Percentiles rank a stretch among this genome's conserved stretches.
phyloP scores from a whole-genome alignment of 92 coral and sea anemone genomes.

The Porites rus region DNA sequence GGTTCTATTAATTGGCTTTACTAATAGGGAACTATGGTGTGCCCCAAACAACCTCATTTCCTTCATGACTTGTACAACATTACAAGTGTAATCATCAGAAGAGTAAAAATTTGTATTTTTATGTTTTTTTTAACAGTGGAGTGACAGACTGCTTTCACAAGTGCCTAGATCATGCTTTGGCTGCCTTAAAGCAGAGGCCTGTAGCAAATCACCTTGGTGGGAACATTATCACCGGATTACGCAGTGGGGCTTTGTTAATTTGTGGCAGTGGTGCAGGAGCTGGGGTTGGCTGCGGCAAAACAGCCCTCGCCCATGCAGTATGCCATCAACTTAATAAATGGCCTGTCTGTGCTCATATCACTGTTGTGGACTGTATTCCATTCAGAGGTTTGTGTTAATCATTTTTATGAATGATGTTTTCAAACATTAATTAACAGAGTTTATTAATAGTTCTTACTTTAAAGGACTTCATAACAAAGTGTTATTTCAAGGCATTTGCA shows the following conservation, averaged over 20 bases:
- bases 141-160: slow-evolving; percentile 66
- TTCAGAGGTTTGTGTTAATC: slow-evolving; percentile 77
- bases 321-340: slow-evolving; percentile 81
- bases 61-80: too few relatives aligned
- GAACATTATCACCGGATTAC: slow-evolving; percentile 61
- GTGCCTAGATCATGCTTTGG: slow-evolving; percentile 76
- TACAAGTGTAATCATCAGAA: too few relatives aligned
- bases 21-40: too few relatives aligned
- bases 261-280: slow-evolving; percentile 86
- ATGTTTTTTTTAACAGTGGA: slow-evolving; percentile 62
- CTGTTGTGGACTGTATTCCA: slow-evolving; percentile 87
- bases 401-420: too few relatives aligned
- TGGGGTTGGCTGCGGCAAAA: slow-evolving; percentile 91
- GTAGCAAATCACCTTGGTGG: slow-evolving; percentile 76
- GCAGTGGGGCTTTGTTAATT: slow-evolving; percentile 82
- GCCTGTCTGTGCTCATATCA: slow-evolving; percentile 88
- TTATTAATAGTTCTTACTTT: too few relatives aligned
- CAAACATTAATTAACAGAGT: too few relatives aligned
- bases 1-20: too few relatives aligned
- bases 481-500: too few relatives aligned
- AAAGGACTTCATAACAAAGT: too few relatives aligned
- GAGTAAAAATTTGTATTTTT: too few relatives aligned
- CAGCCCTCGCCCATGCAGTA: slow-evolving; percentile 94
- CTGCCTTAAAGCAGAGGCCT: slow-evolving; percentile 61
- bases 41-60: too few relatives aligned